These are phyloP conservation scores for Calameuta filiformis DNA, from an alignment of 2,888 invertebrate species.

Conservation along the genomic window DNA sequence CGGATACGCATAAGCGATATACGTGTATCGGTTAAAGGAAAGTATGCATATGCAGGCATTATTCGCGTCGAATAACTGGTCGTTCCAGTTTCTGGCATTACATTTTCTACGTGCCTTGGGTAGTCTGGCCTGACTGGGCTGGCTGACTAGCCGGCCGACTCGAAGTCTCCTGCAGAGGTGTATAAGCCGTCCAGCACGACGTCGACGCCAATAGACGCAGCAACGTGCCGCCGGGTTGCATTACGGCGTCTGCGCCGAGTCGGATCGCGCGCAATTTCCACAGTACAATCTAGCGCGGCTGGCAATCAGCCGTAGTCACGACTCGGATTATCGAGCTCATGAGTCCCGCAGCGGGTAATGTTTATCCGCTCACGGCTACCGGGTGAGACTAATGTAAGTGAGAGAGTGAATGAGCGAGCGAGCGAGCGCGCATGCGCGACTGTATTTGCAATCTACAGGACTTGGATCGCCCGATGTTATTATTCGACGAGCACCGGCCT, in stretches of 20 bases:
- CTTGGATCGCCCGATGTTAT: not conserved
- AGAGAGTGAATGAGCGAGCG: not conserved
- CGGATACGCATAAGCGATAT: not conserved
- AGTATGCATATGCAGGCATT: not conserved
- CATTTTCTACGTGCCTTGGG: constrained; percentile 25
- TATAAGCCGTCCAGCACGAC: not conserved
- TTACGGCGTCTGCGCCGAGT: not conserved
- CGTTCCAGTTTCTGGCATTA: constrained; percentile 46
- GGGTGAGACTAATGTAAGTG: not conserved
- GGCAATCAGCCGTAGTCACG: constrained; percentile 9
- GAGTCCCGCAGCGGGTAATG: constrained; percentile 5
- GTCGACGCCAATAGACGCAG: not conserved
- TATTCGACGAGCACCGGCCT: constrained; percentile 8
- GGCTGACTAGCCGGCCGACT: not conserved
- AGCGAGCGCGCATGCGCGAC: not conserved
- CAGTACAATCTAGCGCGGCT: constrained; percentile 5
- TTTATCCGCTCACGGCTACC: constrained; percentile 12
- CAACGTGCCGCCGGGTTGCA: not conserved
- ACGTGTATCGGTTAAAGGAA: not conserved
- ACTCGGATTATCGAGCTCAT: constrained; percentile 9
- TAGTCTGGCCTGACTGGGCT: not conserved
- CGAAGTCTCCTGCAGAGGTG: not conserved
- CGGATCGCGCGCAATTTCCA: constrained; percentile 4
- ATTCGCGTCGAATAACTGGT: constrained; percentile 40
- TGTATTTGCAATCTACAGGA: constrained; percentile 1